A percentile compares a stretch with the other conserved stretches of the same genome.
These are phyloP conservation scores for Phyllotreta striolata DNA, from an alignment of 2,888 invertebrate species.

Conservation along the genomic window DNA sequence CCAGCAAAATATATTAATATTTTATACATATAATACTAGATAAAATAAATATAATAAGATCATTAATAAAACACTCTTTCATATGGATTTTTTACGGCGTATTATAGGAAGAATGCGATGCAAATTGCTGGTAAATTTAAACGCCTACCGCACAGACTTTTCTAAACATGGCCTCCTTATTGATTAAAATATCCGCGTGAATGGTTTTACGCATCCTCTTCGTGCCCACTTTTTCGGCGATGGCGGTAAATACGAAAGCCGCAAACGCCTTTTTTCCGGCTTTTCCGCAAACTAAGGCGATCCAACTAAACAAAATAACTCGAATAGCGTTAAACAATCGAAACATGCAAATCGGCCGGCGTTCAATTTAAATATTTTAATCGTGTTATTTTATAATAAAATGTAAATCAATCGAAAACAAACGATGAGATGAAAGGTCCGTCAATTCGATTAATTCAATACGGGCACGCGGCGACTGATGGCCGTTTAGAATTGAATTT, in stretches of 20 bases:
- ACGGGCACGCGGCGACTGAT: no score
- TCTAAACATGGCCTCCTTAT: slow-evolving; percentile 30
- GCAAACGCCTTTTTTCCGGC: neutral
- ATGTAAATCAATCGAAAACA: slow-evolving; percentile 23
- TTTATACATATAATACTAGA: no score
- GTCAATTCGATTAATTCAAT: no score
- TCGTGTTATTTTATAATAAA: slow-evolving; percentile 33
- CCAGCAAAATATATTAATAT: no score
- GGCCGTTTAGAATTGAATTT: no score
- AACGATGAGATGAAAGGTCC: neutral
- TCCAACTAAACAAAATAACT: neutral
- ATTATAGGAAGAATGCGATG: slow-evolving; percentile 6
- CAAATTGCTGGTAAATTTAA: slow-evolving; percentile 19
- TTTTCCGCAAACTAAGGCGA: neutral
- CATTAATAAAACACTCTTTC: no score
- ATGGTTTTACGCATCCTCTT: slow-evolving; percentile 29
- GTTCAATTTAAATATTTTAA: slow-evolving; percentile 13
- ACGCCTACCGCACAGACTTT: slow-evolving; percentile 19
- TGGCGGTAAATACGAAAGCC: slow-evolving; percentile 31
- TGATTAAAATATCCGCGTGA: slow-evolving; percentile 32
- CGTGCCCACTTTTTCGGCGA: slow-evolving; percentile 17
- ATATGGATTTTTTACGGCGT: no score
- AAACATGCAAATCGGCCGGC: slow-evolving; percentile 1
- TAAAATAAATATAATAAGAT: no score
- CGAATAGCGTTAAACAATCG: neutral